Evolutionary conservation across 2,797 vertebrate species (phyloP).

Genomic region (Propithecus deckenii): DNA sequence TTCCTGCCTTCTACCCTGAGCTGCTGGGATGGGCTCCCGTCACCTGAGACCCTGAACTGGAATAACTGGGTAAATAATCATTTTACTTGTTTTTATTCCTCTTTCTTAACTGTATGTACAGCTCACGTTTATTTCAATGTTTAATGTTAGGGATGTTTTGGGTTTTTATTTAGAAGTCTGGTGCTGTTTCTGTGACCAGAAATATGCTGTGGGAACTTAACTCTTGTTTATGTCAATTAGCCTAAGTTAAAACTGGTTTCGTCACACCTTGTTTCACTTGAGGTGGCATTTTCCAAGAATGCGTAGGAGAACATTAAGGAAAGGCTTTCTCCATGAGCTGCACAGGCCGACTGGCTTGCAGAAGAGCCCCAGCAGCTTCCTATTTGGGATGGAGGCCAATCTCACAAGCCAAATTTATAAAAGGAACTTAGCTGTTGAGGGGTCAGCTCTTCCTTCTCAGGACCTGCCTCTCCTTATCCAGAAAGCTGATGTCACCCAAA

Average conservation of each 20-base stretch:
- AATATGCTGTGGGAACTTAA: background rate
- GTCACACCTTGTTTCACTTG: background rate
- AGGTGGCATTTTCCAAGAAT: background rate
- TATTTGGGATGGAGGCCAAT: slow-evolving; percentile 36
- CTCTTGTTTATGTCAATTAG: background rate
- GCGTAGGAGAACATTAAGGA: background rate
- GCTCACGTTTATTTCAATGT: background rate
- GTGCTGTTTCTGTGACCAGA: background rate
- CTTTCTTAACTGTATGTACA: background rate
- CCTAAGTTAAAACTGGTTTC: background rate
- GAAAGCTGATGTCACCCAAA: background rate
- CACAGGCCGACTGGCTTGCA: slow-evolving; percentile 37
- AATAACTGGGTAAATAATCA: background rate
- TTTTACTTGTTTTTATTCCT: background rate
- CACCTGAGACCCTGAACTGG: background rate
- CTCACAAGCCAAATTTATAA: background rate
- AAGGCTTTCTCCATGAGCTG: background rate
- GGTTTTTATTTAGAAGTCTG: background rate
- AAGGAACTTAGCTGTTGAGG: slow-evolving; percentile 4
- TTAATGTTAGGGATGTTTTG: background rate
- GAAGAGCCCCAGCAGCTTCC: slow-evolving; percentile 16
- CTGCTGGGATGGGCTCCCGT: background rate
- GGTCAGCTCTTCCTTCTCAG: background rate
- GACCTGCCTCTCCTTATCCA: background rate
- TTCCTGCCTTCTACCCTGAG: background rate